Conservation (phyloP, 2,797 vertebrate genomes). For the Catharus ustulatus region DNA sequence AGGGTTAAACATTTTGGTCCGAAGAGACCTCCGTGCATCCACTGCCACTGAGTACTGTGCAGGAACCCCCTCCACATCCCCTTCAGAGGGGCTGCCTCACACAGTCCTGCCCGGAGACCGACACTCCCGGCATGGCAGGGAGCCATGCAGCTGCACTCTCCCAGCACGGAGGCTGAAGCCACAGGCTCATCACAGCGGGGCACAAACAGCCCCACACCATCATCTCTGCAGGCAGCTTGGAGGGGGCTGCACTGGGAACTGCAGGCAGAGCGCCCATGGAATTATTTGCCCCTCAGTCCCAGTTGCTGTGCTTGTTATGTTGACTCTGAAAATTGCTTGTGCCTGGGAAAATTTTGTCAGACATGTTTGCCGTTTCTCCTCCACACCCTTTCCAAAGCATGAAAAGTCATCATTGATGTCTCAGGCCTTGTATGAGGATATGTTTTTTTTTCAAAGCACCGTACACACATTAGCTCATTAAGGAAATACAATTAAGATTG, state of each 20-base stretch:
- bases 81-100: neutral
- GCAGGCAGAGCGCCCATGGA: fast-evolving
- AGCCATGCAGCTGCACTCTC: neutral
- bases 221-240: fast-evolving
- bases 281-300: neutral
- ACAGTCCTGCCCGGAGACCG: fast-evolving
- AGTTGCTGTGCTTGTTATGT: neutral
- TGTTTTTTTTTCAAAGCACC: neutral
- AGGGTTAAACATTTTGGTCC: neutral
- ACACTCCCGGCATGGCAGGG: neutral
- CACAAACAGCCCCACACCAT: neutral
- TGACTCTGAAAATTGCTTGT: neutral
- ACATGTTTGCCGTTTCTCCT: neutral
- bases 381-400: neutral
- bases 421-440: neutral
- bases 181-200: fast-evolving
- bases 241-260: fast-evolving
- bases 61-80: neutral
- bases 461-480: conserved; percentile 20
- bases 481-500: conserved; percentile 7
- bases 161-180: neutral
- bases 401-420: neutral
- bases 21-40: fast-evolving
- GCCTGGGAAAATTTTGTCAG: neutral
- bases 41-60: neutral